These are phyloP conservation scores for Melanotaenia boesemani DNA, from an alignment of 2,797 vertebrate species.

Conservation along the genomic window DNA sequence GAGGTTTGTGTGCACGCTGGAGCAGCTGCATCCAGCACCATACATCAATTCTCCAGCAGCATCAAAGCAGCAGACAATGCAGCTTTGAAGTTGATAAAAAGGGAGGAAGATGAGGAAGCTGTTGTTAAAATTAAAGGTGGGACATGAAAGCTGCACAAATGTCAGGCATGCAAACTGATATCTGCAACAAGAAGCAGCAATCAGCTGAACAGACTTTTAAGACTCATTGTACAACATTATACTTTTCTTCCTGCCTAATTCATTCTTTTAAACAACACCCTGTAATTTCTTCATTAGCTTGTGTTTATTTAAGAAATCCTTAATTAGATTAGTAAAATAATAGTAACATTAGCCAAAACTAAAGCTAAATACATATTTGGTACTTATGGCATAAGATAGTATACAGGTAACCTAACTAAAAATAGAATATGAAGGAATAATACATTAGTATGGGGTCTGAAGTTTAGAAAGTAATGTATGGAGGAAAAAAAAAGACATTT, in stretches of 20 bases:
- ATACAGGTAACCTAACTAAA: background rate
- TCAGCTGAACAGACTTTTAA: background rate
- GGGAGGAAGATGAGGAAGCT: background rate
- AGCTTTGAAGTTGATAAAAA: constrained; percentile 13
- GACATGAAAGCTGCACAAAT: background rate
- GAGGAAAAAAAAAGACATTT: background rate
- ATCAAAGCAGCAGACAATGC: constrained; percentile 21
- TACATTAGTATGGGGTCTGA: too few relatives aligned
- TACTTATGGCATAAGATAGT: background rate
- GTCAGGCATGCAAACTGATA: background rate
- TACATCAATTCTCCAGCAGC: too few relatives aligned
- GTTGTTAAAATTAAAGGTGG: constrained; percentile 8
- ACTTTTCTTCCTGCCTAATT: background rate
- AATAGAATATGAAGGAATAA: too few relatives aligned
- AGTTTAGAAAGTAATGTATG: too few relatives aligned
- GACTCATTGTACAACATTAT: background rate
- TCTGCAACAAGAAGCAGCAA: background rate
- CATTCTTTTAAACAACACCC: constrained; percentile 1
- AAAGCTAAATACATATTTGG: background rate
- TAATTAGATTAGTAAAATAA: background rate
- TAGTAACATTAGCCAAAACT: background rate
- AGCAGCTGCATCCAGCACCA: background rate
- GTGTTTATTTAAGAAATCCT: constrained; percentile 13
- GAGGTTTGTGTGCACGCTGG: background rate
- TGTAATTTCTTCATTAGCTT: constrained; percentile 15